phyloP scores from a whole-genome alignment of 1,140 invertebrate genomes.

The Phymastichus coffea region DNA sequence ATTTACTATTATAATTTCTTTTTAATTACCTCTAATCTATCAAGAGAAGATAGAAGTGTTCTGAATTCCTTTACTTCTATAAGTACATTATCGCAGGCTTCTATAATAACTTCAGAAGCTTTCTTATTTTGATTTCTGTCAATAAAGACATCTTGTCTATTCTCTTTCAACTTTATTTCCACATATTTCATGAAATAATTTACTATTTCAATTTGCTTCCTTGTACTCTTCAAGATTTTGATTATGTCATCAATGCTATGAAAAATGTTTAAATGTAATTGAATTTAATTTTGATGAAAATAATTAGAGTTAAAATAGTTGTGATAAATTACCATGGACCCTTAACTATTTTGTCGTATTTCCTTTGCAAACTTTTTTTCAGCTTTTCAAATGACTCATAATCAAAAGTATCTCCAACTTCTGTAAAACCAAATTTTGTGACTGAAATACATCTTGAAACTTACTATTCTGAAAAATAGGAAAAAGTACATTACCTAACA shows the following conservation, averaged over 20 bases:
- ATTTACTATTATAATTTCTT: background rate
- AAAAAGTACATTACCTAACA: constrained; percentile 3
- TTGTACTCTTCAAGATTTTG: background rate
- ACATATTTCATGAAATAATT: constrained; percentile 1
- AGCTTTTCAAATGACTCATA: background rate
- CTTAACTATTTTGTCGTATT: no score
- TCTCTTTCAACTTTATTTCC: background rate
- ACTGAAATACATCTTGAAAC: no score
- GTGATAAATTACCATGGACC: no score
- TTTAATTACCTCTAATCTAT: background rate
- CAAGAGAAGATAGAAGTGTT: background rate
- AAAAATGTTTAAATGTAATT: background rate
- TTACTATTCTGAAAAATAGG: no score
- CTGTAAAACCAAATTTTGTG: background rate
- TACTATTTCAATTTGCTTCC: constrained; percentile 5
- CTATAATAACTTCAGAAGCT: constrained; percentile 2
- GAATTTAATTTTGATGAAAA: no score
- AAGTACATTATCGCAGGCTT: background rate
- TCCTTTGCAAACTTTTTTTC: background rate
- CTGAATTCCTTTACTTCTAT: background rate
- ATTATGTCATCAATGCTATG: background rate
- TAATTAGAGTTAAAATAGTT: no score
- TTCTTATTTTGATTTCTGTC: constrained; percentile 14
- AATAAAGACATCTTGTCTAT: constrained; percentile 4
- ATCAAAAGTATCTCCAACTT: background rate